Evolutionary conservation across 2,888 invertebrate species (phyloP), one percentile per base, ranked within the genome.

Genomic region (Cosmorhoe ocellata): DNA sequence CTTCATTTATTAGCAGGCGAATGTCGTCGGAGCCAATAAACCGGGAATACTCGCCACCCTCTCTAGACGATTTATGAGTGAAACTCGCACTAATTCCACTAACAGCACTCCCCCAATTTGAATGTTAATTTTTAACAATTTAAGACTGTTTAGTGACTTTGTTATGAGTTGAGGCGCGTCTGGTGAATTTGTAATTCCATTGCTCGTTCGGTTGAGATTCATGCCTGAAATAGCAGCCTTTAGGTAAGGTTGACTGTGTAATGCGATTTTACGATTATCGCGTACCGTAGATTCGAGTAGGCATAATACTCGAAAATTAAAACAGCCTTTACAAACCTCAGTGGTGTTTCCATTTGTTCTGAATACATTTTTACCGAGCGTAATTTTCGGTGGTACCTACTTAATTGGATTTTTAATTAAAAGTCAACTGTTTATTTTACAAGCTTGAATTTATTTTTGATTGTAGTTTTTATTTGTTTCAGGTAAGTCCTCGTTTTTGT

Each of bases 111-210:
- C 80, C 77, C 79, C 84, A 82, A 88, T 88, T 87, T 86, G 80
- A 86, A 89, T 89, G 86, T 81, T 84, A 88, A 88, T 88, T 86
- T 88, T 88, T 88, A 84, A 84, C 85, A 85, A 88, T 86, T 88
- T 81, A 76, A 79, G 79, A 77, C 76, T 79, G 78, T 81, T 82
- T 80, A 81, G 77, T 76, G 80, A 81, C 79, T 81, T 81, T 74
- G 76, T 79, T 79, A 79, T 76, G 79, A 81, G 77, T 71, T 70
- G 69, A 69, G 67, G 64, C 69, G 74, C 74, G 71, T 70, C 74
- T 73, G 69, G 66, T 74, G 76, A 76, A 79, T 79, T 67, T 63
- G 59, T 76, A 71, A 79, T 72, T 61, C 64, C 60, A 58, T 57
- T 56, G 58, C 60, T 75, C 71, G 71, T 78, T 76, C 67, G 70